Evolutionary conservation across 1,140 invertebrate species (phyloP).

Genomic region (Rhyacophila brunnea): DNA sequence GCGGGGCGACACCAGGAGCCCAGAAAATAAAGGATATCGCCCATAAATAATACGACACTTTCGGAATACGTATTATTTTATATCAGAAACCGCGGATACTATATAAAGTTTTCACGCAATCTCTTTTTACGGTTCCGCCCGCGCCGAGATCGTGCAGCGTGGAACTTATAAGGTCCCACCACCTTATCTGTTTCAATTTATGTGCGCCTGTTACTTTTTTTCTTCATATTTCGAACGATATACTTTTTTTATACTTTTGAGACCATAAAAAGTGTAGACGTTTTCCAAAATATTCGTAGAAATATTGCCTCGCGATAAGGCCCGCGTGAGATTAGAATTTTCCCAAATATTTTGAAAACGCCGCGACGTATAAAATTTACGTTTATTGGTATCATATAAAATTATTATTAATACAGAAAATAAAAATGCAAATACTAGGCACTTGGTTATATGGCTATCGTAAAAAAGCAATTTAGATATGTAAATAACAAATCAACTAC

Average conservation of each 20-base stretch:
- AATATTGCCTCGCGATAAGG: constrained; percentile 19
- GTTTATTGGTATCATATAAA: no score
- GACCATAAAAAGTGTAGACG: constrained; percentile 17
- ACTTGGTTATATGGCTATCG: no score
- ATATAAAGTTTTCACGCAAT: constrained; percentile 19
- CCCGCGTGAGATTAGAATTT: constrained; percentile 2
- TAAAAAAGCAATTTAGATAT: no score
- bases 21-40: constrained; percentile 26
- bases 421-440: no score
- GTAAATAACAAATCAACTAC: no score
- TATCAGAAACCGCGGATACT: constrained; percentile 8
- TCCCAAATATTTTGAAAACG: background rate
- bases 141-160: background rate
- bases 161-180: background rate
- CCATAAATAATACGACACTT: constrained; percentile 27
- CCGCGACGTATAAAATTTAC: no score
- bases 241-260: constrained; percentile 17
- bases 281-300: constrained; percentile 24
- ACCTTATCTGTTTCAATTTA: constrained; percentile 24
- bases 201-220: constrained; percentile 12
- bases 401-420: no score
- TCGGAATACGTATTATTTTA: constrained; percentile 16
- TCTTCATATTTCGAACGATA: background rate
- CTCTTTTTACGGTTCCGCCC: constrained; percentile 8
- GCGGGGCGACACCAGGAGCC: constrained; percentile 9